Evolutionary conservation across 2,888 invertebrate genomes (phyloP), one percentile per base, ranked within the genome.

Genomic region (Euplagia quadripunctaria): DNA sequence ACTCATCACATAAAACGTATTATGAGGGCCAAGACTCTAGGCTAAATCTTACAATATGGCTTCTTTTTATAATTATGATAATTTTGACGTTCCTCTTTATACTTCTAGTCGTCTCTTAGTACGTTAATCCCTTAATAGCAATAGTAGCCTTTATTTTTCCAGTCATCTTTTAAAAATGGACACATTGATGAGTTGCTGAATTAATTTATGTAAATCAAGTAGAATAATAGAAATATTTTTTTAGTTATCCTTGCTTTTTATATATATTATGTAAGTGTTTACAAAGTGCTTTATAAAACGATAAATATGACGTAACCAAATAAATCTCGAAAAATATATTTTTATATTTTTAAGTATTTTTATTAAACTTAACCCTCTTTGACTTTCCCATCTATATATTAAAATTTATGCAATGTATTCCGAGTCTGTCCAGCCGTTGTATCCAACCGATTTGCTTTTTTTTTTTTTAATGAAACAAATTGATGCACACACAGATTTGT

Each of bases 11-110:
- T 81, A 75, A 78, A 81, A 77, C 70, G 71, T 78, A 64, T 74
- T 76, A 72, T 55, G 71, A 52, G 65, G 74, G 72, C 61, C 74
- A 41, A 72, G 58, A 17, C 20, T 76, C 77, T 78, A 74, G 79
- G 75, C 66, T 51, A 46, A 69, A 20, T 31, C 31, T 61, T 75
- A 80, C 78, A 58, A 20, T 20, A 76, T 78, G 74, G 77, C 81
- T 81, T 77, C 67, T 75, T 80, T 80, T 82, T 82, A 74, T 83
- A 84, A 86, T 83, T 80, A 78, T 76, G 55, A 76, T 69, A 68
- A 72, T 75, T 74, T 75, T 77, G 51, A 68, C 43, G n/a, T 43
- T 17, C 46, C n/a, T 17, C n/a, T 58, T 16, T 61, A 46, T 70
- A 67, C 58, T 64, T n/a, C 42, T 17, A 55, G 42, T 41, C 16